Percentiles rank a stretch among this genome's conserved stretches.
These are phyloP conservation scores for Presbytis comata DNA, from an alignment of 2,797 vertebrate species.

Conservation along the genomic window DNA sequence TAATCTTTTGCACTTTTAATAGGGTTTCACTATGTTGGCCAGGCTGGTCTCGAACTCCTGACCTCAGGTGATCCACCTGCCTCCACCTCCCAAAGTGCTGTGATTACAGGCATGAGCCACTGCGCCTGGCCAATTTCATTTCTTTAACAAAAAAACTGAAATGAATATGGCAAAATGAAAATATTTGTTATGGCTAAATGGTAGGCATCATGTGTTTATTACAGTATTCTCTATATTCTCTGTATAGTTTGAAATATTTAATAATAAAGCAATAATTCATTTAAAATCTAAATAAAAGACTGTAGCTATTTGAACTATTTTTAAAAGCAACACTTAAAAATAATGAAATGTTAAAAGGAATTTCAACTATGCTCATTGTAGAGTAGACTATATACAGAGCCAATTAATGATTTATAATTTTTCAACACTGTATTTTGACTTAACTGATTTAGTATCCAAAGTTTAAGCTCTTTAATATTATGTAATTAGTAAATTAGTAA, in stretches of 20 bases:
- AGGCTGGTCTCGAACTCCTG: background rate
- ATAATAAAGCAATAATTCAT: background rate
- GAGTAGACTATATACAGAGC: background rate
- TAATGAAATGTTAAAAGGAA: background rate
- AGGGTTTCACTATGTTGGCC: background rate
- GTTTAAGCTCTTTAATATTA: background rate
- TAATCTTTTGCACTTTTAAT: background rate
- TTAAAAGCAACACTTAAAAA: background rate
- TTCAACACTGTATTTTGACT: background rate
- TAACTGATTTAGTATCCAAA: background rate
- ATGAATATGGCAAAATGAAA: background rate
- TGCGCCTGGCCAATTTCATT: background rate
- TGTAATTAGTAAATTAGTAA: background rate
- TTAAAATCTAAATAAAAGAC: background rate
- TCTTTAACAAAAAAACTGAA: background rate
- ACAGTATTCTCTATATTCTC: background rate
- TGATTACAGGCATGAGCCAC: background rate
- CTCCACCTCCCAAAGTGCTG: background rate
- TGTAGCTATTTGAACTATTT: background rate
- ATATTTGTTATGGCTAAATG: background rate
- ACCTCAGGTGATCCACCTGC: background rate
- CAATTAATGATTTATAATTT: background rate
- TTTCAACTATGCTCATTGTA: background rate
- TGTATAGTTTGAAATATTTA: conserved; percentile 1
- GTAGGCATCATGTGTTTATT: background rate